Evolutionary conservation across 2,113 vertebrate species (phyloP).

Genomic region (Sylvilagus bachmani): DNA sequence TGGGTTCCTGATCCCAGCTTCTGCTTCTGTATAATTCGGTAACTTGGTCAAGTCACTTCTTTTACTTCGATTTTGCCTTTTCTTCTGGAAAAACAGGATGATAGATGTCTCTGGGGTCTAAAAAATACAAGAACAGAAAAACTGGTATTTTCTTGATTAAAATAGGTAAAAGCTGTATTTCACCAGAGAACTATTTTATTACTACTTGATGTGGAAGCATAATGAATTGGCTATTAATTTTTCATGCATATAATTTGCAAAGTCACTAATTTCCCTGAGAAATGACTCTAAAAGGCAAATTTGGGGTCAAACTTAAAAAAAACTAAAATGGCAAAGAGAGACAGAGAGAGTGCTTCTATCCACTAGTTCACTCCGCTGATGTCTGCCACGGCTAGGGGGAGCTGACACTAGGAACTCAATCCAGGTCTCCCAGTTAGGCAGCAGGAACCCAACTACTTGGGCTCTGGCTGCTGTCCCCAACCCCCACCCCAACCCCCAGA

Average conservation of each 20-base stretch:
- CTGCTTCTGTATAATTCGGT: not conserved
- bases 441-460: too few species aligned
- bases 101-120: not conserved
- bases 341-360: not conserved
- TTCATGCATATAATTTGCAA: constrained; percentile 62
- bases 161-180: constrained; percentile 51
- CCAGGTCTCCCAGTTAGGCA: too few species aligned
- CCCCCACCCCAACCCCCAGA: too few species aligned
- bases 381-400: too few species aligned
- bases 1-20: not conserved
- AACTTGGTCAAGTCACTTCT: constrained; percentile 27
- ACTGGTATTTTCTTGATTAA: constrained; percentile 21
- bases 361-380: too few species aligned
- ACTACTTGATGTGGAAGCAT: constrained; percentile 42
- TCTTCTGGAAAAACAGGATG: constrained; percentile 36
- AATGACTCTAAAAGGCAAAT: constrained; percentile 49
- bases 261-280: constrained; percentile 42
- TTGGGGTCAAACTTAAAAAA: not conserved
- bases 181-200: not conserved
- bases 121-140: constrained; percentile 35
- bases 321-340: too few species aligned
- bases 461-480: too few species aligned
- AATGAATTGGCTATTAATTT: constrained; percentile 57
- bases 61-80: constrained; percentile 5
- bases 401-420: too few species aligned